Base-by-base conservation (phyloP, 2,888 invertebrate genomes). In the Dugesia japonica region DNA sequence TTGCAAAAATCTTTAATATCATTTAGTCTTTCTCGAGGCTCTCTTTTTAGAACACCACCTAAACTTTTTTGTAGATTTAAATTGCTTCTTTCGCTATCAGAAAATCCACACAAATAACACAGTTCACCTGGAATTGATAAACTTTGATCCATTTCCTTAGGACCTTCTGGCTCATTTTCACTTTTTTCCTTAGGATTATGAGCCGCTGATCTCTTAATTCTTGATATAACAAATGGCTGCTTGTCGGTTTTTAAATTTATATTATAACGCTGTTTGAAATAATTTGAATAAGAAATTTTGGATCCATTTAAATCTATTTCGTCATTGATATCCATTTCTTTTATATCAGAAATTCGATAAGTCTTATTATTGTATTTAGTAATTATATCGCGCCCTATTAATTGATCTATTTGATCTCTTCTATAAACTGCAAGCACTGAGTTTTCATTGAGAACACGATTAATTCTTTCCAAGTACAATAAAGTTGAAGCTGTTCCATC, bases 271-370 rank as follows among this genome's bases (percentile, higher is more conserved):
- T 83, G 80, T 80, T 28, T n/a, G 42, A 78, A 72, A 56, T 79
- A 78, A 20, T 79, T 42, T 56, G 0, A n/a, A 33, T 73, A 73
- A 13, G 76, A 76, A 38, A 77, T 76, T n/a, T 1, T n/a, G 9
- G 4, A 9, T 1, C n/a, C 56, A 1, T 42, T n/a, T 26, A 27
- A 78, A 28, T 78, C 27, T 23, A 71, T 80, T 15, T 82, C 86
- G 82, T 95, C 95, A 33, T 86, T 89, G 83, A 88, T 86, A 0
- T 89, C 87, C 56, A 56, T 56, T 87, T 91, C 92, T 23, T 88
- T 88, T 26, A 97, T 89, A 79, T 92, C 91, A 82, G 94, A 92
- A 13, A 95, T 88, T 38, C 90, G 84, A 83, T 94, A 94, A 0
- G 91, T 89, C 80, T 89, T 90, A 83, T 94, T 92, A 83, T 94